Evolutionary conservation across 1,140 invertebrate species (phyloP).

Genomic region (Brachionus sp.): DNA sequence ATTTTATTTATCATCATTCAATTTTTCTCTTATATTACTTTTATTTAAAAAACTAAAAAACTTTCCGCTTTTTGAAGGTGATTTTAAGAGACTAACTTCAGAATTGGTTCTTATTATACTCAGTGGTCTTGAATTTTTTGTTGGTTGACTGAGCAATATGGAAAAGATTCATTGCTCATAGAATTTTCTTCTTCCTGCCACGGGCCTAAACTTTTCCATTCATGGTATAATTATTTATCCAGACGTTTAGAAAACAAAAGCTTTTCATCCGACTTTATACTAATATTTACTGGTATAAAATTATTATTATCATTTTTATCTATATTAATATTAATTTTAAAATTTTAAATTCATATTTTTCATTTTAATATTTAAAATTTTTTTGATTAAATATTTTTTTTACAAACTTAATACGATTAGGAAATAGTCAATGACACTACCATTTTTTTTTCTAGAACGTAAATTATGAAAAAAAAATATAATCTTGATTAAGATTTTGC

Average conservation of each 20-base stretch:
- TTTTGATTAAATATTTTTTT: too few relatives aligned
- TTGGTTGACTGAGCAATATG: neutral
- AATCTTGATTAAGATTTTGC: neutral
- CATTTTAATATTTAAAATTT: too few relatives aligned
- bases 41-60: neutral
- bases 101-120: neutral
- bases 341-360: too few relatives aligned
- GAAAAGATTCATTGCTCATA: neutral
- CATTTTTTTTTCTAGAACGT: too few relatives aligned
- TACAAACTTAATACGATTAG: too few relatives aligned
- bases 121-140: too few relatives aligned
- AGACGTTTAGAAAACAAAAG: neutral
- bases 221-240: neutral
- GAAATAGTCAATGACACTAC: too few relatives aligned
- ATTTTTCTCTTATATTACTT: neutral
- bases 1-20: neutral
- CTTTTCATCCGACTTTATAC: neutral
- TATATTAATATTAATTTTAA: too few relatives aligned
- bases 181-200: neutral
- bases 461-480: neutral
- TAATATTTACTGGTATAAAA: too few relatives aligned
- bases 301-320: too few relatives aligned
- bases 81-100: too few relatives aligned
- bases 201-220: neutral
- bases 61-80: too few relatives aligned